These are phyloP conservation scores for Sapayoa aenigma DNA, from an alignment of 2,113 vertebrate species.

Conservation along the genomic window DNA sequence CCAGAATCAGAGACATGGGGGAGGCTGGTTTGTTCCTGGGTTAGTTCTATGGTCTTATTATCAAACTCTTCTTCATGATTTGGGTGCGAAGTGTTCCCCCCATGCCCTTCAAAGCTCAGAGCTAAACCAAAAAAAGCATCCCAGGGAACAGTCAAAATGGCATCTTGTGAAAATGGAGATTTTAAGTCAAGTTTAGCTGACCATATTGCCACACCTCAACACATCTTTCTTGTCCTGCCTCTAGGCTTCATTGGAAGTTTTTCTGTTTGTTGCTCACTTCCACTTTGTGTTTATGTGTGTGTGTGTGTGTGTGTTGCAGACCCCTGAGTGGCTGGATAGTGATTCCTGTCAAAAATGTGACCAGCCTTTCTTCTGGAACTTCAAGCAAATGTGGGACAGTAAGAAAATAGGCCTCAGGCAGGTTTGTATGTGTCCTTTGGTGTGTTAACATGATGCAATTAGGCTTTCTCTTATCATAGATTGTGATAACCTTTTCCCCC, in stretches of 20 bases:
- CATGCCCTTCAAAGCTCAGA: background rate
- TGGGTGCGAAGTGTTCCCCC: background rate
- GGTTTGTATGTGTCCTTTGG: conserved; percentile 69
- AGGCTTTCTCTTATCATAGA: background rate
- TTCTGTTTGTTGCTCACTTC: background rate
- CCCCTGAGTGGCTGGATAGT: conserved; percentile 96
- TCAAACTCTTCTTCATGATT: background rate
- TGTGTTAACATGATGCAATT: background rate
- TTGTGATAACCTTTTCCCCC: background rate
- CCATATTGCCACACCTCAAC: background rate
- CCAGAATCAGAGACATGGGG: background rate
- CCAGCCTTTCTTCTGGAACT: conserved; percentile 99
- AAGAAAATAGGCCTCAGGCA: conserved; percentile 98
- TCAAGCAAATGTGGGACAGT: conserved; percentile 99
- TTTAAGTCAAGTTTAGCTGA: background rate
- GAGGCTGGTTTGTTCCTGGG: background rate
- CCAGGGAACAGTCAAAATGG: background rate
- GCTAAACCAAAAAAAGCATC: background rate
- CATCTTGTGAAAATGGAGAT: background rate
- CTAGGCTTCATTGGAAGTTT: background rate
- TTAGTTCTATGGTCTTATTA: background rate
- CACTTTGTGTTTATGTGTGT: background rate
- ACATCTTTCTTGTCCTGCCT: background rate
- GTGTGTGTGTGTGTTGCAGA: conserved; percentile 74
- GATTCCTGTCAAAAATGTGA: conserved; percentile 98